Percentiles rank a stretch among this genome's conserved stretches.
Evolutionary conservation across 2,797 vertebrate species (phyloP).

Genomic region (Clangula hyemalis): DNA sequence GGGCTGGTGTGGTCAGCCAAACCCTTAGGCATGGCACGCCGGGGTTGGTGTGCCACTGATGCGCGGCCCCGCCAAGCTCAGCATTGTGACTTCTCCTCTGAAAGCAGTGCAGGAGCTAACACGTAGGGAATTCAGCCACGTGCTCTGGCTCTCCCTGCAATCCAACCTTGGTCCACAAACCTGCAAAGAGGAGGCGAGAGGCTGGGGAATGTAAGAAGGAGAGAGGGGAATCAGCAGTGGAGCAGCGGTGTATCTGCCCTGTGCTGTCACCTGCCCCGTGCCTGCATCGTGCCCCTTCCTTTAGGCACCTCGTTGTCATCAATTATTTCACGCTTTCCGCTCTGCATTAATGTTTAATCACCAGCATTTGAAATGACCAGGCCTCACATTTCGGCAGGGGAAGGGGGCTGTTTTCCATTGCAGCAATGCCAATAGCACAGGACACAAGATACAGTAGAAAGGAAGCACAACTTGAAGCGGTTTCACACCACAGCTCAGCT

Average conservation of each 20-base stretch:
- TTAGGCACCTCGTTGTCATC: neutral
- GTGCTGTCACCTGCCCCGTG: neutral
- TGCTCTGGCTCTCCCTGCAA: neutral
- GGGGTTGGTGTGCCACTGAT: neutral
- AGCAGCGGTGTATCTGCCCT: neutral
- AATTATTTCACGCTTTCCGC: neutral
- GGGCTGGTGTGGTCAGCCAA: neutral
- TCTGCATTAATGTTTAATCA: neutral
- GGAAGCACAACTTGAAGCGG: neutral
- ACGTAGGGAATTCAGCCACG: fast-evolving
- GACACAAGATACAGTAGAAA: neutral
- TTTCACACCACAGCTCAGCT: neutral
- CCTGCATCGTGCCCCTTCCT: neutral
- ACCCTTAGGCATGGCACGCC: neutral
- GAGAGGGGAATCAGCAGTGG: fast-evolving
- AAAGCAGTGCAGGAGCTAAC: neutral
- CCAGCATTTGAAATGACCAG: neutral
- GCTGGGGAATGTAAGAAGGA: neutral
- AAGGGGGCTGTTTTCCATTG: neutral
- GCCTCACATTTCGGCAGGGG: neutral
- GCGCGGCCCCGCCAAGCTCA: fast-evolving
- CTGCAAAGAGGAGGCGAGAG: neutral
- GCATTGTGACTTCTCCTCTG: neutral
- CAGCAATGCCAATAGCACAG: neutral
- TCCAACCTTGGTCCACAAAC: neutral